phyloP scores from a whole-genome alignment of 2,797 vertebrate species.

The Spinus olivaceus region DNA sequence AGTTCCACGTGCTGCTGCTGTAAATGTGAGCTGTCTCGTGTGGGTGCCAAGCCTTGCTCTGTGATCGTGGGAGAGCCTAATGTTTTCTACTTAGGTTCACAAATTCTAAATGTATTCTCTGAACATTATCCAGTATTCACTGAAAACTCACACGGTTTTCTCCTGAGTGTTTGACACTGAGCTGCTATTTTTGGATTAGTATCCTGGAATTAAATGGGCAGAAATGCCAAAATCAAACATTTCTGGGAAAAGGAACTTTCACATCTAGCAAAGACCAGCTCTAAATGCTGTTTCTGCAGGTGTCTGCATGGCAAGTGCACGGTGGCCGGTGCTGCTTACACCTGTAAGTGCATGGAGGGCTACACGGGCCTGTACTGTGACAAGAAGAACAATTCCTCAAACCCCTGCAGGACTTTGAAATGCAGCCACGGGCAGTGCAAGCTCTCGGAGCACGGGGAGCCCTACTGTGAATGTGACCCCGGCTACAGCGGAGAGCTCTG shows the following conservation, averaged over 20 bases:
- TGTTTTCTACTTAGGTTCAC: neutral
- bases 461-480: conserved; percentile 85
- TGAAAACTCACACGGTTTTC: neutral
- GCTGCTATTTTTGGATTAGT: neutral
- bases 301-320: conserved; percentile 87
- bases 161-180: neutral
- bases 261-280: neutral
- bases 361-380: conserved; percentile 88
- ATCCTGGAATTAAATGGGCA: neutral
- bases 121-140: neutral
- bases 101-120: neutral
- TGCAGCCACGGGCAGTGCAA: conserved; percentile 90
- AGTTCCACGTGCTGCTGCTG: neutral
- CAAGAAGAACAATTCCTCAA: conserved; percentile 78
- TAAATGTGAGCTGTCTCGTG: neutral
- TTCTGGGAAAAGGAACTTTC: neutral
- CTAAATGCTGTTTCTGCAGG: conserved; percentile 69
- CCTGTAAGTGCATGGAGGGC: conserved; percentile 87
- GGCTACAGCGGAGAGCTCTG: conserved; percentile 84
- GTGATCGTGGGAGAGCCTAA: accelerated
- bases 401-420: conserved; percentile 82
- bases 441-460: conserved; percentile 79
- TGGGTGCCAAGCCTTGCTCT: neutral
- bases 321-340: conserved; percentile 78
- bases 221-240: neutral